Conservation (phyloP, 1,140 invertebrate genomes). For the Papilio aristodemus region DNA sequence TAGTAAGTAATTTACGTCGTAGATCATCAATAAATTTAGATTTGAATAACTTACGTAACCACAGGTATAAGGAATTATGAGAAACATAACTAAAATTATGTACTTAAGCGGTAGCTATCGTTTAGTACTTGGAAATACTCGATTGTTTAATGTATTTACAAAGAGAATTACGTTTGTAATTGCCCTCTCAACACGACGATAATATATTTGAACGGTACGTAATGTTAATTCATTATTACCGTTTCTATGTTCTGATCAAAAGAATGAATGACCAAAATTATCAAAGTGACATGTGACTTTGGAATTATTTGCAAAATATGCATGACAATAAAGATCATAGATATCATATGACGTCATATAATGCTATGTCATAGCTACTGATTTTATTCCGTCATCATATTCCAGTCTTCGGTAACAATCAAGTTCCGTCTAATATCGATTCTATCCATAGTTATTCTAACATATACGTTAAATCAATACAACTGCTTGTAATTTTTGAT, state of each 20-base stretch:
- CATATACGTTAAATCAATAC: neutral
- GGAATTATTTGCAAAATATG: too few species aligned
- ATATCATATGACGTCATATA: too few species aligned
- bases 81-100: constrained; percentile 63
- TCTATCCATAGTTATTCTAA: neutral
- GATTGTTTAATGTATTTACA: constrained; percentile 55
- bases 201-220: neutral
- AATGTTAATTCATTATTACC: neutral
- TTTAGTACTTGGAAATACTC: constrained; percentile 56
- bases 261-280: too few species aligned
- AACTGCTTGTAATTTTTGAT: neutral
- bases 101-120: constrained; percentile 52
- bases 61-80: constrained; percentile 50
- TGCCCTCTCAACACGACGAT: constrained; percentile 40
- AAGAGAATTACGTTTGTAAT: constrained; percentile 61
- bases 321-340: too few species aligned
- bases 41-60: constrained; percentile 65
- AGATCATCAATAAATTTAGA: constrained; percentile 49
- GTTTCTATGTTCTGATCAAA: neutral
- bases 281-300: too few species aligned
- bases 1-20: constrained; percentile 38
- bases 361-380: too few species aligned
- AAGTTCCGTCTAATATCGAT: too few species aligned
- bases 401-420: too few species aligned
- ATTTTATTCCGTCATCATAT: too few species aligned